These are phyloP conservation scores for Odontocolon sp. DNA, from an alignment of 2,888 invertebrate species.

Conservation along the genomic window DNA sequence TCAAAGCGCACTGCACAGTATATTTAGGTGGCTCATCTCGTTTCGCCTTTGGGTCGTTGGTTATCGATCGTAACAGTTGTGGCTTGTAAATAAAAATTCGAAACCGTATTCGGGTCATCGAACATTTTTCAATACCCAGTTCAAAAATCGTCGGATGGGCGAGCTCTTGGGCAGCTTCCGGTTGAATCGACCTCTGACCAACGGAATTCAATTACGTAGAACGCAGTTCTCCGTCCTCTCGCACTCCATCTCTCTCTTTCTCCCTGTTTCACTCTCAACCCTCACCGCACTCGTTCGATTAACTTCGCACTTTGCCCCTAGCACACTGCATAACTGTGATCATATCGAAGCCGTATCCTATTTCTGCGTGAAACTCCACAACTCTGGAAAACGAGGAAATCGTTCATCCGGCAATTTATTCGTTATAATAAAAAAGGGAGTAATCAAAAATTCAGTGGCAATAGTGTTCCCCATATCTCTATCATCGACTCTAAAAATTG, in stretches of 20 bases:
- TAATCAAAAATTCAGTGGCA: slow-evolving; percentile 7
- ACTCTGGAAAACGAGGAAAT: slow-evolving; percentile 21
- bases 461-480: not conserved
- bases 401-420: slow-evolving; percentile 9
- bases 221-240: slow-evolving; percentile 37
- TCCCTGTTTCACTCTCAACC: slow-evolving; percentile 64
- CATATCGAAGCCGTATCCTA: not conserved
- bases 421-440: slow-evolving; percentile 6
- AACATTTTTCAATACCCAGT: slow-evolving; percentile 45
- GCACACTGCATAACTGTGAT: slow-evolving; percentile 18
- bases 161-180: slow-evolving; percentile 29
- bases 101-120: slow-evolving; percentile 40
- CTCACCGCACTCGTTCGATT: slow-evolving; percentile 38
- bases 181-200: slow-evolving; percentile 42
- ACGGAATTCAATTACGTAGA: slow-evolving; percentile 48
- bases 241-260: slow-evolving; percentile 31
- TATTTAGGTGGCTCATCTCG: slow-evolving; percentile 1
- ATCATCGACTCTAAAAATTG: not conserved
- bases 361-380: slow-evolving; percentile 14
- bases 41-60: slow-evolving; percentile 18
- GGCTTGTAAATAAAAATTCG: slow-evolving; percentile 32
- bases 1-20: slow-evolving; percentile 21
- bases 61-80: slow-evolving; percentile 34
- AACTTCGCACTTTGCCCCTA: slow-evolving; percentile 31
- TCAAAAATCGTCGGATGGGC: not conserved